phyloP scores from a whole-genome alignment of 2,113 vertebrate genomes.

The Protobothrops flavoviridis region DNA sequence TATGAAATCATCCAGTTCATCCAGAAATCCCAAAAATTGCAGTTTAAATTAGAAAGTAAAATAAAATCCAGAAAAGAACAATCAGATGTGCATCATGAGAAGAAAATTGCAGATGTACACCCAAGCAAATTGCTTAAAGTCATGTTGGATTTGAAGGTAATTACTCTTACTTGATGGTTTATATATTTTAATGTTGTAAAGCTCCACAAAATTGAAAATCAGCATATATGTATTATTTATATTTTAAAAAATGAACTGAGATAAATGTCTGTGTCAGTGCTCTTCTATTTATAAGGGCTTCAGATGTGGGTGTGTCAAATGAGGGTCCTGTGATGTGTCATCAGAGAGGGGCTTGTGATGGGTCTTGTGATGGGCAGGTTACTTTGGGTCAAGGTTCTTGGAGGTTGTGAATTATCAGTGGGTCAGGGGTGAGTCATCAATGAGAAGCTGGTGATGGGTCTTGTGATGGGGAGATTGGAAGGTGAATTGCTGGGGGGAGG shows the following conservation, averaged over 20 bases:
- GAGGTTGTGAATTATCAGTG: too few relatives aligned
- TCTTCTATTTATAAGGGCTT: too few relatives aligned
- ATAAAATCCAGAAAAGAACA: background rate
- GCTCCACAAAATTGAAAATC: background rate
- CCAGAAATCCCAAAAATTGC: background rate
- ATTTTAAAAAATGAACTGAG: background rate
- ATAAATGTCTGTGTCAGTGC: too few relatives aligned
- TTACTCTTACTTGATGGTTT: background rate
- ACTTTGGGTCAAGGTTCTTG: too few relatives aligned
- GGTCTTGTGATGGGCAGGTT: too few relatives aligned
- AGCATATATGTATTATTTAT: background rate
- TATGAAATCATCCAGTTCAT: background rate
- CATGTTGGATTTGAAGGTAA: background rate
- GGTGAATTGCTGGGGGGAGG: too few relatives aligned
- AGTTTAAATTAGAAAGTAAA: background rate
- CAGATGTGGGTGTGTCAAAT: too few relatives aligned
- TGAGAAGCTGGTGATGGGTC: too few relatives aligned
- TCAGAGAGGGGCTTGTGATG: too few relatives aligned
- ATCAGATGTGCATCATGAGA: background rate
- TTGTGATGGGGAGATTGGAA: too few relatives aligned
- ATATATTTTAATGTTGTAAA: background rate
- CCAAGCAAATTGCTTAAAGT: background rate
- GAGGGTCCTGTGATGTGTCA: too few relatives aligned
- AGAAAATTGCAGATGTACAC: background rate
- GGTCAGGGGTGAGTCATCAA: too few relatives aligned